A percentile compares a stretch with the other conserved stretches of the same genome.
phyloP scores from a whole-genome alignment of 2,888 invertebrate genomes.

The Escarpia spicata region DNA sequence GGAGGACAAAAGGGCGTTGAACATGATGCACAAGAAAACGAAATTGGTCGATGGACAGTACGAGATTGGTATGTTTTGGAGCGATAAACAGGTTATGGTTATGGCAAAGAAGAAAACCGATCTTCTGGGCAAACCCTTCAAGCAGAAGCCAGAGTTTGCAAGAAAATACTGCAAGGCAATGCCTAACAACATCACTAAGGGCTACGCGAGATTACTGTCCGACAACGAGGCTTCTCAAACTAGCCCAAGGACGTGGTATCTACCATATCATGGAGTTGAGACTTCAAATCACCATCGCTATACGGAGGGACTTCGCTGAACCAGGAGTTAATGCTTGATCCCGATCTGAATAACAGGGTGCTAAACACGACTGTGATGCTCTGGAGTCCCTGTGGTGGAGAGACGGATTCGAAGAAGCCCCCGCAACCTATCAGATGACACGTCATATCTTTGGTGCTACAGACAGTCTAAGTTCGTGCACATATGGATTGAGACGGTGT shows the following conservation, averaged over 20 bases:
- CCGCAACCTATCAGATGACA: constrained; percentile 18
- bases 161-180: background rate
- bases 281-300: background rate
- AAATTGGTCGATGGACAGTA: background rate
- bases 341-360: constrained; percentile 25
- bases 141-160: background rate
- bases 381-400: constrained; percentile 24
- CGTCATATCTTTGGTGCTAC: constrained; percentile 26
- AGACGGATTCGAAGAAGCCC: constrained; percentile 1
- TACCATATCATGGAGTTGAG: constrained; percentile 20
- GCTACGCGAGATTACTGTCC: constrained; percentile 14
- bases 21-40: background rate
- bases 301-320: constrained; percentile 24
- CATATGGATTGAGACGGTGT: background rate
- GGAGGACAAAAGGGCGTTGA: background rate
- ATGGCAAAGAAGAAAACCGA: background rate
- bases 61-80: constrained; percentile 8
- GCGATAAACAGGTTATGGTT: background rate
- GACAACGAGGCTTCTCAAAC: background rate
- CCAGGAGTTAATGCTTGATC: constrained; percentile 8
- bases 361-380: constrained; percentile 6
- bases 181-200: background rate
- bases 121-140: background rate
- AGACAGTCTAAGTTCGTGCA: background rate
- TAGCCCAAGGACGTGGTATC: constrained; percentile 13